Base-by-base conservation (phyloP, 2,797 vertebrate species). In the Pipistrellus nathusii region DNA sequence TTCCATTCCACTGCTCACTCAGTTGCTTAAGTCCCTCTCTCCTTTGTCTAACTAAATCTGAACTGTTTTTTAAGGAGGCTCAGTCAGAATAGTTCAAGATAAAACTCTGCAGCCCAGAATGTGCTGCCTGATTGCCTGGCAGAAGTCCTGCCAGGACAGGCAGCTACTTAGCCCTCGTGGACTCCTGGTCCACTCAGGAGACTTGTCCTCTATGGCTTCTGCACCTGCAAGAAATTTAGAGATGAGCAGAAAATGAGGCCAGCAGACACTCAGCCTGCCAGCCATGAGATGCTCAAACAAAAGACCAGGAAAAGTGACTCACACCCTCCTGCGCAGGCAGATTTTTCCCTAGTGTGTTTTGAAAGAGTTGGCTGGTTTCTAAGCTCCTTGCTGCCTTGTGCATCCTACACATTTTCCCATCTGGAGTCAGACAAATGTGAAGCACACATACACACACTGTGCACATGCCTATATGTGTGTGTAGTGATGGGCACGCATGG, bases 21-120 rank as follows among this genome's bases (percentile, higher is more conserved):
- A 72, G 66, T 91, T 80, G 72, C 18, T 87, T 17, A 27, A 82
- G 53, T 41, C 73, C 66, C 69, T 41, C 15, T 66, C 38, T 93
- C 27, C 55, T 96, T 91, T 85, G 81, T 44, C 82, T 78, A 95
- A 59, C 46, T 44, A n/a, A 69, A 44, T 81, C 91, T 21, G 6
- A 88, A 87, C 57, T 85, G 17, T 5, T 85, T 93, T 48, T 95
- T 78, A 91, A 44, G 15, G 38, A 72, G 44, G 9, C 15, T 77
- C 80, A 69, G n/a, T 91, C 59, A 75, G 32, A 84, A 83, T 17
- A 21, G 21, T 66, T 93, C 18, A 51, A 77, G 71, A 38, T 1
- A 17, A 44, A 57, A 41, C 30, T 69, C 76, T 23, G 71, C 85
- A 55, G 64, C 55, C 5, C 23, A 25, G 38, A 27, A 57, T 0